Conservation (phyloP, 2,888 invertebrate genomes). For the Stratiomys singularior region DNA sequence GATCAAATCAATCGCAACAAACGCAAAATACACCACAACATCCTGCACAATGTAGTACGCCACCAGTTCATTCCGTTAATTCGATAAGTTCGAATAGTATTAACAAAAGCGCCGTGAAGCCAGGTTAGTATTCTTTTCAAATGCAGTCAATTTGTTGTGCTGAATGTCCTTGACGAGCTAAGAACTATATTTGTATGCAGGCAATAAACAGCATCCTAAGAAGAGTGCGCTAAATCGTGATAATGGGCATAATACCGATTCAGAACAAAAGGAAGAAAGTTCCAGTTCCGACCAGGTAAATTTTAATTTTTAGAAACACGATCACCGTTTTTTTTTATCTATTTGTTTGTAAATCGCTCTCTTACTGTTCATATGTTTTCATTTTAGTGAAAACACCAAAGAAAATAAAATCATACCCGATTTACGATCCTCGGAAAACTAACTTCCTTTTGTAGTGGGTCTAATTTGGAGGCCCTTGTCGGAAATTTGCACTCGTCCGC, state of each 20-base stretch:
- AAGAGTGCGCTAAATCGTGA: constrained; percentile 60
- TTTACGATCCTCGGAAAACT: constrained; percentile 1
- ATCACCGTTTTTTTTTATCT: not conserved
- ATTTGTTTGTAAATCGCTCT: not conserved
- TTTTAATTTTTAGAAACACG: no score
- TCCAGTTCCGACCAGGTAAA: constrained; percentile 74
- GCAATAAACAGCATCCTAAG: constrained; percentile 58
- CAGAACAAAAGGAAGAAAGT: constrained; percentile 72
- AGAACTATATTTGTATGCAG: constrained; percentile 31
- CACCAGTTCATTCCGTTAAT: constrained; percentile 69
- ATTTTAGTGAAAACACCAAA: no score
- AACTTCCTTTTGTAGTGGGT: constrained; percentile 21
- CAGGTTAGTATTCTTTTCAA: constrained; percentile 29
- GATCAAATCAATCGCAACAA: constrained; percentile 58
- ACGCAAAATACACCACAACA: constrained; percentile 50
- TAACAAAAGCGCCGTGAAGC: constrained; percentile 62
- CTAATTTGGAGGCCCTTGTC: not conserved
- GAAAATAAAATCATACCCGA: no score
- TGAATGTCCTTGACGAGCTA: not conserved
- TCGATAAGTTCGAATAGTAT: constrained; percentile 72
- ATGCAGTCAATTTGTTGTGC: not conserved
- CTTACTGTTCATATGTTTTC: not conserved
- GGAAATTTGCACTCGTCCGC: no score
- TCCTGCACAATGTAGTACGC: constrained; percentile 62
- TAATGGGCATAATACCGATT: constrained; percentile 57